These are phyloP conservation scores for Megaceryle alcyon DNA, from an alignment of 2,797 vertebrate genomes.

Conservation along the genomic window DNA sequence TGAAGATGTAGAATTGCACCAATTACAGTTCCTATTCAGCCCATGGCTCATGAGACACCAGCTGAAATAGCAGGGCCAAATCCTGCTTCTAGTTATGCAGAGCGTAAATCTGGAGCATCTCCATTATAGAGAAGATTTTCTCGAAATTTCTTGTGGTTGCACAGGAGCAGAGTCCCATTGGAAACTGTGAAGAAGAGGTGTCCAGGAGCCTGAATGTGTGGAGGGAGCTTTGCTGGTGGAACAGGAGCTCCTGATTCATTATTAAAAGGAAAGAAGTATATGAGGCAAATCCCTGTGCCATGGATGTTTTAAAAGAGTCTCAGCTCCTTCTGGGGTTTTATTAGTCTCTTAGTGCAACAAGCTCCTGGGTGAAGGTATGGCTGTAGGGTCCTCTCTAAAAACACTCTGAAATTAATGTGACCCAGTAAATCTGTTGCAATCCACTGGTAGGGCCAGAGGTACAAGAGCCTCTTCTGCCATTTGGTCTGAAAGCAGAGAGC, in stretches of 20 bases:
- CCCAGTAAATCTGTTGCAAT: background rate
- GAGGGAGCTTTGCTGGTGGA: background rate
- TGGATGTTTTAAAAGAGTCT: background rate
- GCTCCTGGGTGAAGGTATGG: background rate
- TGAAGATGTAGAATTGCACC: slow-evolving; percentile 61
- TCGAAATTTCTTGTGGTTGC: background rate
- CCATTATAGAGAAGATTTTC: background rate
- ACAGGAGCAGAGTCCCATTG: background rate
- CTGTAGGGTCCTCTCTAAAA: background rate
- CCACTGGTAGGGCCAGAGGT: background rate
- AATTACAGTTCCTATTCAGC: slow-evolving; percentile 41
- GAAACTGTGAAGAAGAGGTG: fast-evolving
- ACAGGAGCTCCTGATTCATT: background rate
- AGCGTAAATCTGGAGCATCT: background rate
- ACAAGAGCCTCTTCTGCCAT: background rate
- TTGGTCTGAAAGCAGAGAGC: background rate
- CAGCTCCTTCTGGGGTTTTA: background rate
- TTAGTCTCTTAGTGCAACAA: background rate
- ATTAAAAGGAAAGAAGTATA: background rate
- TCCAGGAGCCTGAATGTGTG: background rate
- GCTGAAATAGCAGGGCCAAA: background rate
- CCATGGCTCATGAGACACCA: background rate
- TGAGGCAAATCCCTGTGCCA: background rate
- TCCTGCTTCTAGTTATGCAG: background rate
- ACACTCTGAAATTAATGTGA: background rate